These are phyloP conservation scores for Pelobates fuscus DNA, from an alignment of 2,113 vertebrate species.

Conservation along the genomic window DNA sequence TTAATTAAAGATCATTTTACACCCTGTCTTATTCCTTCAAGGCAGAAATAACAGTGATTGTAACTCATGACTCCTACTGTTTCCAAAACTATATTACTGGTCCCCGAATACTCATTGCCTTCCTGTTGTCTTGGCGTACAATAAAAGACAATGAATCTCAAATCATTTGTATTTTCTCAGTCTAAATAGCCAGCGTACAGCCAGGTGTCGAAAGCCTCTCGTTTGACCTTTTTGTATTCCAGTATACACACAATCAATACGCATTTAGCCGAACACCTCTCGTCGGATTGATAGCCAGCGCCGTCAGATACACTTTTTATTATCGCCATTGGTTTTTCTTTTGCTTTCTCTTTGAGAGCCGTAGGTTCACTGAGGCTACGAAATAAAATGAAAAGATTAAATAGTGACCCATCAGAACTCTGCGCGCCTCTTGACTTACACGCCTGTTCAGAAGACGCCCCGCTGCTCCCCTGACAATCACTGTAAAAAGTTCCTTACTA, in stretches of 20 bases:
- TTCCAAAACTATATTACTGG: not conserved
- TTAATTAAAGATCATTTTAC: not conserved
- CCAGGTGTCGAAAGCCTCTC: not conserved
- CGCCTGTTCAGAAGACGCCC: slow-evolving; percentile 55
- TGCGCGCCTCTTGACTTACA: slow-evolving; percentile 52
- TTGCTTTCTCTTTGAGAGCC: slow-evolving; percentile 48
- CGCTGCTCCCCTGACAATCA: slow-evolving; percentile 59
- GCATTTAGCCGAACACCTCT: not conserved
- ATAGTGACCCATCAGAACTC: slow-evolving; percentile 56
- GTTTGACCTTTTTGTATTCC: slow-evolving; percentile 3
- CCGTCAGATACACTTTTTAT: slow-evolving; percentile 56
- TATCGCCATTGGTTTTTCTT: slow-evolving; percentile 44
- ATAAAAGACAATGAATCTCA: not conserved
- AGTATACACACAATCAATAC: not conserved
- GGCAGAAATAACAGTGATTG: not conserved
- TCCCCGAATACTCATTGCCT: no score
- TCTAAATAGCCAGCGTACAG: not conserved
- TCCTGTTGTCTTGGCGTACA: not conserved
- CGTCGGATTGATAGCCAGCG: slow-evolving; percentile 54
- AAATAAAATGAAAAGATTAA: slow-evolving; percentile 54
- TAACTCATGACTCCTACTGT: no score
- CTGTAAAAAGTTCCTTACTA: slow-evolving; percentile 33
- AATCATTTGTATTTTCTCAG: no score
- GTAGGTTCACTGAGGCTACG: slow-evolving; percentile 58
- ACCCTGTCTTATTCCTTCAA: not conserved